Evolutionary conservation across 1,140 invertebrate species (phyloP).

Genomic region (Drosophila fuyamai): DNA sequence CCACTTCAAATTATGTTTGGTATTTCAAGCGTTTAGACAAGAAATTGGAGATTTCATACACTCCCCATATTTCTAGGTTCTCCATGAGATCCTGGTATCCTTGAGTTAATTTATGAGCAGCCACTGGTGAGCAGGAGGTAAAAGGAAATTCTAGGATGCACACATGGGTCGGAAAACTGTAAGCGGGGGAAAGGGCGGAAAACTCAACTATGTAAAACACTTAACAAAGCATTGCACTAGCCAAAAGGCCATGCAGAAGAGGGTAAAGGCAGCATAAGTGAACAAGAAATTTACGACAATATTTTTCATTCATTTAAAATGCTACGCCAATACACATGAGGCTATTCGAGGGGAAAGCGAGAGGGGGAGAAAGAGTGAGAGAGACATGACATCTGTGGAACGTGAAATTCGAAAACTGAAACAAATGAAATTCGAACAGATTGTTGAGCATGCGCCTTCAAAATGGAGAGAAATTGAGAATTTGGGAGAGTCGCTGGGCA

Average conservation of each 20-base stretch:
- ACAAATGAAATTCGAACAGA: slow-evolving; percentile 39
- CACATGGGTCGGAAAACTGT: slow-evolving; percentile 22
- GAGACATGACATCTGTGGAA: slow-evolving; percentile 20
- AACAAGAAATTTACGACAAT: slow-evolving; percentile 74
- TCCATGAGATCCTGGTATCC: slow-evolving; percentile 18
- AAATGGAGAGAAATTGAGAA: slow-evolving; percentile 7
- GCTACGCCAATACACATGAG: slow-evolving; percentile 68
- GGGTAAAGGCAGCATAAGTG: slow-evolving; percentile 37
- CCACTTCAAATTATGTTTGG: slow-evolving; percentile 16
- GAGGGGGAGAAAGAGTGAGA: slow-evolving; percentile 2
- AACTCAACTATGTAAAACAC: slow-evolving; percentile 63
- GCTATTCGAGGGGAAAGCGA: background rate
- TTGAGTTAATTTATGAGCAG: slow-evolving; percentile 53
- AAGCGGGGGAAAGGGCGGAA: slow-evolving; percentile 21
- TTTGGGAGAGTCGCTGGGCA: background rate
- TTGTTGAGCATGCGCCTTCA: slow-evolving; percentile 44
- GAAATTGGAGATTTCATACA: slow-evolving; percentile 17
- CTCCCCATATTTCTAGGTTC: slow-evolving; percentile 9
- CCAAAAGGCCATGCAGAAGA: slow-evolving; percentile 9
- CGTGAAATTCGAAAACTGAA: slow-evolving; percentile 23
- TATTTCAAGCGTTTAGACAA: slow-evolving; percentile 18
- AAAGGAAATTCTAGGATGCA: slow-evolving; percentile 16
- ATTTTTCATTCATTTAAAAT: slow-evolving; percentile 83
- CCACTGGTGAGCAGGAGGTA: slow-evolving; percentile 10
- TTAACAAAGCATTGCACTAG: slow-evolving; percentile 75